Conservation (phyloP, 2,113 vertebrate genomes). For the Seriola aureovittata region DNA sequence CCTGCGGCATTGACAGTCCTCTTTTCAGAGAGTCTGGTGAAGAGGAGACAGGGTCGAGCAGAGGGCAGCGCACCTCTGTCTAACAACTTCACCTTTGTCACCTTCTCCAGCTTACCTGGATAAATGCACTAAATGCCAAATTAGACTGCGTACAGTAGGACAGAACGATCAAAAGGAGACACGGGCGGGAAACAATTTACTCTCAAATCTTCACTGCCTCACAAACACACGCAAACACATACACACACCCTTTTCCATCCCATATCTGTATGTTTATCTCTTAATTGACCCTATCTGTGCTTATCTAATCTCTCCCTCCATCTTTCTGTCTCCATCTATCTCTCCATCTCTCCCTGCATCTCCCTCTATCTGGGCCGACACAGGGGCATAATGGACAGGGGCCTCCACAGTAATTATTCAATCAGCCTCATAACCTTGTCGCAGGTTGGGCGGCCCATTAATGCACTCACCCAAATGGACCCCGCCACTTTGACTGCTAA, state of each 20-base stretch:
- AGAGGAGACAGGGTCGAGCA: slow-evolving; percentile 67
- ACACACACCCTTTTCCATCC: slow-evolving; percentile 44
- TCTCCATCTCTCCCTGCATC: slow-evolving; percentile 69
- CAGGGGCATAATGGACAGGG: slow-evolving; percentile 81
- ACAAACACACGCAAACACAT: slow-evolving; percentile 39
- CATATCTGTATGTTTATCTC: slow-evolving; percentile 80
- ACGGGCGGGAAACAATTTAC: slow-evolving; percentile 52
- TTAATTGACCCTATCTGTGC: slow-evolving; percentile 84
- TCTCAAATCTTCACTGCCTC: slow-evolving; percentile 45
- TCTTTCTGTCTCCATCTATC: slow-evolving; percentile 76
- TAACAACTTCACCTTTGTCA: slow-evolving; percentile 81
- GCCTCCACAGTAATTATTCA: slow-evolving; percentile 85
- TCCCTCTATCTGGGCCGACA: slow-evolving; percentile 74
- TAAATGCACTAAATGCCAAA: slow-evolving; percentile 72
- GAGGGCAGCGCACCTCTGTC: slow-evolving; percentile 74
- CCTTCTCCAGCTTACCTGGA: slow-evolving; percentile 71
- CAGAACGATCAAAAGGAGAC: slow-evolving; percentile 51
- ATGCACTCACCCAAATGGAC: slow-evolving; percentile 82
- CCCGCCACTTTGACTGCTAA: slow-evolving; percentile 75
- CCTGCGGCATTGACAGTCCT: slow-evolving; percentile 43
- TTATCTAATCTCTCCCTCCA: slow-evolving; percentile 83
- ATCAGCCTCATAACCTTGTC: slow-evolving; percentile 86
- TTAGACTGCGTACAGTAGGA: slow-evolving; percentile 59
- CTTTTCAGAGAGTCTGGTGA: slow-evolving; percentile 34
- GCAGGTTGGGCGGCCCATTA: slow-evolving; percentile 80